Evolutionary conservation across 2,888 invertebrate genomes (phyloP), one percentile per base, ranked within the genome.

Genomic region (Chymomyza procnemis): DNA sequence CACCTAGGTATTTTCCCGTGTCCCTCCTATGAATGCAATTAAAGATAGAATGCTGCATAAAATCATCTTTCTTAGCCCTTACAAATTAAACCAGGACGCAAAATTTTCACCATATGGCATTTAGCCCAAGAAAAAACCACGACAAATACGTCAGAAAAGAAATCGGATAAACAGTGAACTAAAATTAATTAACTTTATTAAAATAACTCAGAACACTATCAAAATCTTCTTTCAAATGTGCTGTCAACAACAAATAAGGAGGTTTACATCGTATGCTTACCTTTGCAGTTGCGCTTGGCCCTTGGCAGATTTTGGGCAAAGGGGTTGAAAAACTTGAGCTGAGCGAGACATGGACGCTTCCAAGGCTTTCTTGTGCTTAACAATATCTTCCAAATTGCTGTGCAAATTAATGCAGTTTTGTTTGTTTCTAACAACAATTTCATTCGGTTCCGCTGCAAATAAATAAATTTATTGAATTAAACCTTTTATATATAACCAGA

Each of bases 311-410:
- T 76, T 74, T 74, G 68, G 62, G 91, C 96, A 96, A 95, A 96
- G 96, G 55, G 97, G 96, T 77, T 96, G 97, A 91, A 96, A 95
- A 80, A 95, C 95, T 87, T 96, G 95, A 91, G 97, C 97, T 69
- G 97, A 97, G 89, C 95, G 95, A 72, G 95, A 95, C 96, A 97
- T 96, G 80, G 96, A 95, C 74, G 94, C 93, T 85, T 95, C 94
- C 90, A 94, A 89, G 89, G 90, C 88, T 75, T 90, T 91, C 69
- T 82, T 82, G 67, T 89, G 88, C 78, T 90, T 90, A 54, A 91
- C 90, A 74, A 91, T 91, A 69, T 91, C 91, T 67, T 90, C 90
- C 69, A 90, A 87, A 79, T 90, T 90, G 77, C 89, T 90, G 70
- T 90, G 90, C 76, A 90, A 79, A 79, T 91, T 91, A 47, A 91